These are phyloP conservation scores for Buathra laborator DNA, from an alignment of 2,888 invertebrate species.

Conservation along the genomic window DNA sequence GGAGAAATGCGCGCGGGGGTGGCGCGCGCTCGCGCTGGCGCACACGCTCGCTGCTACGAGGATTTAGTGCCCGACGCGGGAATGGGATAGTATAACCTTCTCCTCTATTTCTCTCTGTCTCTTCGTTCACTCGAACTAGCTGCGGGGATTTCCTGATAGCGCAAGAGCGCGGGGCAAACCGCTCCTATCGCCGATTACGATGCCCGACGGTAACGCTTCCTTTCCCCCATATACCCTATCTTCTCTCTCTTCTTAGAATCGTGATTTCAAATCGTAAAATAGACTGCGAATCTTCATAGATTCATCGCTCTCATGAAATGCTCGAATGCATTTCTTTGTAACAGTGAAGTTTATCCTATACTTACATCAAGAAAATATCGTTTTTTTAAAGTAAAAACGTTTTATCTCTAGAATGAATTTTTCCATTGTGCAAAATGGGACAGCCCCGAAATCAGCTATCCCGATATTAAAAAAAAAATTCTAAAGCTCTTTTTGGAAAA, in stretches of 20 bases:
- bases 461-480: too few species aligned
- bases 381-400: not conserved
- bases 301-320: conserved; percentile 28
- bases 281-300: conserved; percentile 38
- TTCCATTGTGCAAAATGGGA: too few species aligned
- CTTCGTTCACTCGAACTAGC: conserved; percentile 40
- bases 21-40: conserved; percentile 59
- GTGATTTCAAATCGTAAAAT: conserved; percentile 60
- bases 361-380: not conserved
- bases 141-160: conserved; percentile 70
- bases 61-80: conserved; percentile 78
- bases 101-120: conserved; percentile 37
- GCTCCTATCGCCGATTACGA: conserved; percentile 69
- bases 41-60: conserved; percentile 68
- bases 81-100: conserved; percentile 60
- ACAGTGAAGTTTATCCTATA: conserved; percentile 1
- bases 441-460: too few species aligned
- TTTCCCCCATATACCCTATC: conserved; percentile 31
- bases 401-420: not conserved
- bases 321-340: conserved; percentile 14
- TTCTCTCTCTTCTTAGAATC: conserved; percentile 51
- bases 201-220: conserved; percentile 58
- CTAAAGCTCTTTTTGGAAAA: too few species aligned
- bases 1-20: conserved; percentile 67
- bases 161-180: conserved; percentile 33